These are phyloP conservation scores for Synanceia verrucosa DNA, from an alignment of 2,797 vertebrate genomes.

Conservation along the genomic window DNA sequence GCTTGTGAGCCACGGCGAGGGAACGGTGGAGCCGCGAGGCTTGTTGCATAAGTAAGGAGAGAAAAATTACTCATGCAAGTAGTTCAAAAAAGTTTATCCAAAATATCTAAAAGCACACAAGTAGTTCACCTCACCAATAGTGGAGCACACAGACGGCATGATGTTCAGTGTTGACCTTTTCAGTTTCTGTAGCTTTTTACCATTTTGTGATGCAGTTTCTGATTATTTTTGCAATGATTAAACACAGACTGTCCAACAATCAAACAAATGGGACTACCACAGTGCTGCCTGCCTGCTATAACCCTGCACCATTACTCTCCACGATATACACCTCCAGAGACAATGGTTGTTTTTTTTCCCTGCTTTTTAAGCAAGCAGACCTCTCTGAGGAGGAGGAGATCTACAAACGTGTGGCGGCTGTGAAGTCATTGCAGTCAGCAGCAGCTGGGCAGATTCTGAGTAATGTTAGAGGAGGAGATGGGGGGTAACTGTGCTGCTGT, in stretches of 20 bases:
- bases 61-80: background rate
- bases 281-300: background rate
- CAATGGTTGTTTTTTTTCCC: slow-evolving; percentile 20
- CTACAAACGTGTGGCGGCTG: slow-evolving; percentile 42
- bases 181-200: background rate
- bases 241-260: background rate
- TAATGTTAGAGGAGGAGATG: slow-evolving; percentile 62
- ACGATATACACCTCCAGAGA: background rate
- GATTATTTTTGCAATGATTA: slow-evolving; percentile 3
- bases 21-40: background rate
- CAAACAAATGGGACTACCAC: slow-evolving; percentile 11
- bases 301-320: background rate
- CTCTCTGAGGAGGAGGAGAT: slow-evolving; percentile 26
- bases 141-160: background rate
- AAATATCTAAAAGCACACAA: background rate
- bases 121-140: background rate
- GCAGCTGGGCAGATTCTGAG: slow-evolving; percentile 71
- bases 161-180: background rate
- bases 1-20: background rate
- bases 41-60: slow-evolving; percentile 12
- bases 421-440: slow-evolving; percentile 49
- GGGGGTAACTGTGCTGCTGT: slow-evolving; percentile 63
- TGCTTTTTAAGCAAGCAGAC: slow-evolving; percentile 32
- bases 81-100: background rate
- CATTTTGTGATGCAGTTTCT: background rate